phyloP scores from a whole-genome alignment of 2,797 vertebrate species.

The Balearica regulorum region DNA sequence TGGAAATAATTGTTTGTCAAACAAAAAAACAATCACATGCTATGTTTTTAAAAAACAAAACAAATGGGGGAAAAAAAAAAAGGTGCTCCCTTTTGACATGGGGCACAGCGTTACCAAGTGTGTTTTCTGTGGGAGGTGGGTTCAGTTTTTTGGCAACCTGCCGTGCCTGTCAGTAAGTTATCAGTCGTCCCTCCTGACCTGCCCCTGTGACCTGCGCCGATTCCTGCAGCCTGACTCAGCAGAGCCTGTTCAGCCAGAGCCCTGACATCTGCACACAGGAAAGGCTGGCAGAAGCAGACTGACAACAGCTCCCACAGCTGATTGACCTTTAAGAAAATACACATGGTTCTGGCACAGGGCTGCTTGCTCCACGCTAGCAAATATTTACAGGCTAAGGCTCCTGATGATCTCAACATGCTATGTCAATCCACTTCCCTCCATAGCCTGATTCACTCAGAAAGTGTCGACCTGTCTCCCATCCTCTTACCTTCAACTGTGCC shows the following conservation, averaged over 20 bases:
- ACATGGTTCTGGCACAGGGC: not conserved
- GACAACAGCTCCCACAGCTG: slow-evolving; percentile 6
- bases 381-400: not conserved
- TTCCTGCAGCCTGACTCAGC: not conserved
- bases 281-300: not conserved
- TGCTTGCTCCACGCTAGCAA: not conserved
- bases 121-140: not conserved
- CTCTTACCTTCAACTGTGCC: not conserved
- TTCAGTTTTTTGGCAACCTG: not conserved
- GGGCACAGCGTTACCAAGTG: not conserved
- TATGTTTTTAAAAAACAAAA: not conserved
- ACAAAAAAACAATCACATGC: not conserved
- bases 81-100: not conserved
- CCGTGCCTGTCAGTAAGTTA: not conserved
- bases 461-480: not conserved
- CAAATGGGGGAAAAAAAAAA: not conserved
- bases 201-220: not conserved
- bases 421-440: not conserved
- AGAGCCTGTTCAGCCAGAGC: not conserved
- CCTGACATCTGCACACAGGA: not conserved
- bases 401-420: not conserved
- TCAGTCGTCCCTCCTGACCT: not conserved
- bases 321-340: slow-evolving; percentile 33
- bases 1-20: not conserved
- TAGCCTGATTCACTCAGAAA: not conserved